Evolutionary conservation across 2,888 invertebrate genomes (phyloP).

Genomic region (Sphecodes monilicornis): DNA sequence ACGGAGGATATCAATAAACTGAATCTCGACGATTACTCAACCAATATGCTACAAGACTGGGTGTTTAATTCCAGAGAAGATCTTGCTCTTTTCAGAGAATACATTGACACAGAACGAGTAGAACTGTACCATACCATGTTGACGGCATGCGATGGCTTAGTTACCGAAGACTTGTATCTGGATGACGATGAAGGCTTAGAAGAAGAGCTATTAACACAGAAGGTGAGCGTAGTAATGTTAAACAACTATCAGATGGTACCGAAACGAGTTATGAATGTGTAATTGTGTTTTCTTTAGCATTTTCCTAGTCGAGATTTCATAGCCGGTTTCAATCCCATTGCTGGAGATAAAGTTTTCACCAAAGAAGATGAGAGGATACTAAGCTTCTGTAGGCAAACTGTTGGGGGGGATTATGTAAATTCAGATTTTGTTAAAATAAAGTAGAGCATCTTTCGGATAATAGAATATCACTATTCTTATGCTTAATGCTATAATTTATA

Average conservation of each 20-base stretch:
- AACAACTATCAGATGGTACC: background rate
- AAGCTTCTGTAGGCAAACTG: background rate
- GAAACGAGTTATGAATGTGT: background rate
- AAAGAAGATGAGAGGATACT: accelerated
- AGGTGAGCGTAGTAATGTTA: background rate
- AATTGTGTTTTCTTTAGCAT: background rate
- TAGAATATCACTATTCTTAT: background rate
- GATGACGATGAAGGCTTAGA: accelerated
- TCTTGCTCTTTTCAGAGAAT: background rate
- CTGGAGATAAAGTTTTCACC: background rate
- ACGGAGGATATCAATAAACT: slow-evolving; percentile 95
- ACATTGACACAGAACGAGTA: background rate
- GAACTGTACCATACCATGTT: accelerated
- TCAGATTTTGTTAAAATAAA: background rate
- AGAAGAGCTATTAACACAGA: accelerated
- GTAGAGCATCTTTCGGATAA: background rate
- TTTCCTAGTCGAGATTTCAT: accelerated
- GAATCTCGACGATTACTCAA: slow-evolving; percentile 88
- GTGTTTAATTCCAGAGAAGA: slow-evolving; percentile 86
- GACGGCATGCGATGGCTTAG: background rate
- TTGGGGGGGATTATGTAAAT: slow-evolving; percentile 37
- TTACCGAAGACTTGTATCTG: background rate
- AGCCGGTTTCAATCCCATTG: background rate
- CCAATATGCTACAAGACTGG: slow-evolving; percentile 93
- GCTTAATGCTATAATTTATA: background rate